Base-by-base conservation (phyloP, 2,888 invertebrate genomes). In the Prenolepis imparis region DNA sequence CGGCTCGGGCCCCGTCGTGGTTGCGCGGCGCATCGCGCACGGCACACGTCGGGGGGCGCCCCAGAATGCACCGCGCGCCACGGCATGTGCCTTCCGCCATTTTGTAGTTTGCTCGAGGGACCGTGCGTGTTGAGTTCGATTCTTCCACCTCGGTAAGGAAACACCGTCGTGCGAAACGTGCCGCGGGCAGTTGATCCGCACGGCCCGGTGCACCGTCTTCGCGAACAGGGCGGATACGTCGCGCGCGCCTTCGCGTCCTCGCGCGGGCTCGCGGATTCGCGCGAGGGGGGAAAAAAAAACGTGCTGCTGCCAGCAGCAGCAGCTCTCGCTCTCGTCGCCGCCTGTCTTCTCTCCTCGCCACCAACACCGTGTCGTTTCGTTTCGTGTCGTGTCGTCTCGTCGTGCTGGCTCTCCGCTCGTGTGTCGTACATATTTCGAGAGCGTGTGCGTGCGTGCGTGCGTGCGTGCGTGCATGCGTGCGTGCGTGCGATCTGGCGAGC, bases 31-130 rank as follows among this genome's bases (percentile, higher is more conserved):
- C 90, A 90, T 88, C 88, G n/a, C n/a, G n/a, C 28, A 32, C 2
- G 3, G 28, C 3, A 86, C 87, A 28, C 28, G 28, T 28, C 91
- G 68, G 68, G 90, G 78, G 59, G 90, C 88, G 90, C 88, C 95
- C 95, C 95, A 95, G 95, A 95, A 95, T 95, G 95, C 95, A 95
- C 93, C 92, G 92, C 93, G 95, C 93, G 95, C 95, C 95, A 95
- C 96, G 96, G 96, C 96, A 96, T 96, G 96, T 96, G 96, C 96
- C 96, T 95, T 95, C 95, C 95, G 95, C 96, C 96, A 96, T 96
- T 96, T 96, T 96, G 96, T 96, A 96, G 96, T 96, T 95, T 96
- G 95, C 95, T 96, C 95, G 96, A 95, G 96, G 96, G 96, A 96
- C 96, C 95, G 96, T 96, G 95, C 28, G 28, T 96, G 95, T 96